Conservation (phyloP, 2,888 invertebrate genomes). For the Abrostola triplasia region DNA sequence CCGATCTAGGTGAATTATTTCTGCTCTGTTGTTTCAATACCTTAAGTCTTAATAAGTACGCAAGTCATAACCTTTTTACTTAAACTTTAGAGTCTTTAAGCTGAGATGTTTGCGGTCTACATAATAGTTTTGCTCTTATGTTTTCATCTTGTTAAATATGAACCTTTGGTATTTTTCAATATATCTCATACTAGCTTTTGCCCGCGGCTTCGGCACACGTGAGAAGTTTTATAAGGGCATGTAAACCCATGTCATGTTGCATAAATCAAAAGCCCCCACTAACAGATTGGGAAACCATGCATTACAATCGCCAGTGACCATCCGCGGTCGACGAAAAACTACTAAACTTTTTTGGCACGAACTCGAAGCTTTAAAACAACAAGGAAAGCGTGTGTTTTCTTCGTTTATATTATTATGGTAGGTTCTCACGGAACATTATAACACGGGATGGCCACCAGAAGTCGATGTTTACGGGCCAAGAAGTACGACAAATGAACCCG, state of each 20-base stretch:
- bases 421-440: too few species aligned
- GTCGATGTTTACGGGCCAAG: too few species aligned
- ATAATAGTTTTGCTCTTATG: too few species aligned
- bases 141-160: too few species aligned
- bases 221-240: conserved; percentile 4
- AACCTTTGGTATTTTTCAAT: too few species aligned
- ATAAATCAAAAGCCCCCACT: conserved; percentile 47
- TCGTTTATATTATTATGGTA: conserved; percentile 14
- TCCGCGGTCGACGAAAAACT: conserved; percentile 58
- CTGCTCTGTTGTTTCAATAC: conserved; percentile 28
- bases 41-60: conserved; percentile 28
- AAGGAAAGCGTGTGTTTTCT: conserved; percentile 20
- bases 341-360: conserved; percentile 68
- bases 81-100: not conserved
- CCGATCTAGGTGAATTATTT: conserved; percentile 35
- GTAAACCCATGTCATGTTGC: conserved; percentile 41
- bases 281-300: conserved; percentile 53
- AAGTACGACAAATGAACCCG: too few species aligned
- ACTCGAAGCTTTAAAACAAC: conserved; percentile 51
- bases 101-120: too few species aligned
- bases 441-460: too few species aligned
- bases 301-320: conserved; percentile 47
- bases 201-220: too few species aligned
- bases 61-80: conserved; percentile 11
- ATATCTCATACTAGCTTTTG: too few species aligned